Percentiles rank a stretch among this genome's conserved stretches.
These are phyloP conservation scores for Linnaemya vulpina DNA, from an alignment of 2,888 invertebrate species.

Conservation along the genomic window DNA sequence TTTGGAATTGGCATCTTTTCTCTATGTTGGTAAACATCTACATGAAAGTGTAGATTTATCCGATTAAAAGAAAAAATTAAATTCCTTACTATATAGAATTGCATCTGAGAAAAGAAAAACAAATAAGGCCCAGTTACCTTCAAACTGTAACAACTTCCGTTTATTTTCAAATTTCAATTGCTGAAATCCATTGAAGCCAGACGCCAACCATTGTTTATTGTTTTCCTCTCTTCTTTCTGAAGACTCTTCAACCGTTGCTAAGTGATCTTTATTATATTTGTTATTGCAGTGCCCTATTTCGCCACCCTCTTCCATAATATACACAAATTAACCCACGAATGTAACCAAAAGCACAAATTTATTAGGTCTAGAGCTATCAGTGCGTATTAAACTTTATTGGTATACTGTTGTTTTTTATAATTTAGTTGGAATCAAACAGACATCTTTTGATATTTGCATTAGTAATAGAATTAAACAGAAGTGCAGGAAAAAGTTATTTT, in stretches of 20 bases:
- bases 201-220: conserved; percentile 71
- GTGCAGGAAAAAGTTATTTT: not conserved
- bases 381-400: conserved; percentile 61
- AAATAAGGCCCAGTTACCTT: conserved; percentile 48
- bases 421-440: not conserved
- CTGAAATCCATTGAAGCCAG: conserved; percentile 82
- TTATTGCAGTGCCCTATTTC: conserved; percentile 33
- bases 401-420: conserved; percentile 70
- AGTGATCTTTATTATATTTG: conserved; percentile 60
- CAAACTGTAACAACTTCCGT: conserved; percentile 66
- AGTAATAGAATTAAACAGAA: not conserved
- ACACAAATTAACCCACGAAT: conserved; percentile 21
- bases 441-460: not conserved
- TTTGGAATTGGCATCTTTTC: too few relatives aligned
- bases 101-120: not conserved
- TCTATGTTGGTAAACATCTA: too few relatives aligned
- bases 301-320: conserved; percentile 58
- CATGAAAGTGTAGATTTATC: too few relatives aligned
- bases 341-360: conserved; percentile 15
- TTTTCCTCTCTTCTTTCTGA: conserved; percentile 41
- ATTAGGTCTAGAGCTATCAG: conserved; percentile 43
- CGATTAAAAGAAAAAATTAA: too few relatives aligned
- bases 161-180: conserved; percentile 77
- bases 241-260: conserved; percentile 60
- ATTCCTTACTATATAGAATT: too few relatives aligned